Evolutionary conservation across 2,888 invertebrate species (phyloP), one percentile per base, ranked within the genome.

Genomic region (Linyphia triangularis): DNA sequence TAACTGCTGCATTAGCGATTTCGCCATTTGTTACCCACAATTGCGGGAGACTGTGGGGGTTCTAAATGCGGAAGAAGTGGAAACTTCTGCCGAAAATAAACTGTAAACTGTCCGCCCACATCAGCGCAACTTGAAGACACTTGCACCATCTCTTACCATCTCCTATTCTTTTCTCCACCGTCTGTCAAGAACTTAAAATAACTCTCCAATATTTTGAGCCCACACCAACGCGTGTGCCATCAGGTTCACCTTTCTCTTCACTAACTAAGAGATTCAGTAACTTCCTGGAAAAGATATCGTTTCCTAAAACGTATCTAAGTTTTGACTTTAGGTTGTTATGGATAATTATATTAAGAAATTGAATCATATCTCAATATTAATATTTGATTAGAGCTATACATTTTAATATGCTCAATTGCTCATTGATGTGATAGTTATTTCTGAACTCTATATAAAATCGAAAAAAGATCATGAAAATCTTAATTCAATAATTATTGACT

Each of bases 181-280:
- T 61, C 37, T 81, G 81, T 43, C 73, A 73, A 43, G 40, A 65
- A 73, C 83, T 83, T 73, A 85, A 85, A 85, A 85, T 85, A 85
- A 79, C 72, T 72, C 33, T 33, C 57, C 40, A 70, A 7, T 43
- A 13, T 70, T 70, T 59, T 67, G 24, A 70, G 24, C 85, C 57
- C 78, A 69, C 77, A 51, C 69, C 77, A 51, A 75, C 16, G 26
- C 40, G 57, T 40, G n/a, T n/a, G n/a, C n/a, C n/a, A 43, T 83
- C 65, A 85, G 70, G 77, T 67, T 85, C 85, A 77, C 78, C 78
- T 78, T 85, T 85, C 59, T 57, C 1, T 33, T 22, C 73, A 13
- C 59, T 13, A 24, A 61, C 22, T 24, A 61, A 61, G 22, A 22
- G 7, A 10, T 40, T 7, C 13, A 10, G 40, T 40, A 40, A 7